These are phyloP conservation scores for Alces alces DNA, from an alignment of 2,113 vertebrate species.

Conservation along the genomic window DNA sequence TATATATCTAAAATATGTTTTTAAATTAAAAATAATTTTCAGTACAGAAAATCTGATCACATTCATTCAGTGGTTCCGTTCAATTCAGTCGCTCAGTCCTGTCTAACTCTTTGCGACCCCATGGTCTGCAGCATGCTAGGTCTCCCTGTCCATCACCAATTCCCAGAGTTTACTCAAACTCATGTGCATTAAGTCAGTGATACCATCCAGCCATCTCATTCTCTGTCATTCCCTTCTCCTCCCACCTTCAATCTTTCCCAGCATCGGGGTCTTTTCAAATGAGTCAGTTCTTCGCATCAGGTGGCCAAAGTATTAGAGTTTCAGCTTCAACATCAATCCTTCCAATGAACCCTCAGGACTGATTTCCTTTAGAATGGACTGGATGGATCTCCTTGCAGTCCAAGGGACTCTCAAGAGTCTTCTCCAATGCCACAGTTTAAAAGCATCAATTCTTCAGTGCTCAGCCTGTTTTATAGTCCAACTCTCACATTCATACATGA, in stretches of 20 bases:
- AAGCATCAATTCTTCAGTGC: neutral
- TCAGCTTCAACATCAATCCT: neutral
- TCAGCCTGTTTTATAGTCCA: neutral
- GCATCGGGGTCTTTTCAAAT: neutral
- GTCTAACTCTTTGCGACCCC: fast-evolving
- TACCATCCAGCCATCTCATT: neutral
- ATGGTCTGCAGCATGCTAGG: neutral
- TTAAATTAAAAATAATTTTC: neutral
- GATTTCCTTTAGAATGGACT: neutral
- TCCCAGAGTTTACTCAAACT: neutral
- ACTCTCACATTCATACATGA: neutral
- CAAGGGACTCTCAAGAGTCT: neutral
- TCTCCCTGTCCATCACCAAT: neutral
- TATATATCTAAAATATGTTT: neutral
- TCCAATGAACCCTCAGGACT: neutral
- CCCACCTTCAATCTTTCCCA: neutral
- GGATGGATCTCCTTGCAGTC: neutral
- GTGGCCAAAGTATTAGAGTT: neutral
- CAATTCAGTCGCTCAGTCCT: neutral
- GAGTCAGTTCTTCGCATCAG: neutral
- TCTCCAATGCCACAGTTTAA: neutral
- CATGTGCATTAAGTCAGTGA: neutral
- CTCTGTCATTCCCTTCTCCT: neutral
- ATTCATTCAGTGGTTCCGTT: neutral
- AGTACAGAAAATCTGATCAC: neutral